These are phyloP conservation scores for Cottus gobio DNA, from an alignment of 2,113 vertebrate genomes.

Conservation along the genomic window DNA sequence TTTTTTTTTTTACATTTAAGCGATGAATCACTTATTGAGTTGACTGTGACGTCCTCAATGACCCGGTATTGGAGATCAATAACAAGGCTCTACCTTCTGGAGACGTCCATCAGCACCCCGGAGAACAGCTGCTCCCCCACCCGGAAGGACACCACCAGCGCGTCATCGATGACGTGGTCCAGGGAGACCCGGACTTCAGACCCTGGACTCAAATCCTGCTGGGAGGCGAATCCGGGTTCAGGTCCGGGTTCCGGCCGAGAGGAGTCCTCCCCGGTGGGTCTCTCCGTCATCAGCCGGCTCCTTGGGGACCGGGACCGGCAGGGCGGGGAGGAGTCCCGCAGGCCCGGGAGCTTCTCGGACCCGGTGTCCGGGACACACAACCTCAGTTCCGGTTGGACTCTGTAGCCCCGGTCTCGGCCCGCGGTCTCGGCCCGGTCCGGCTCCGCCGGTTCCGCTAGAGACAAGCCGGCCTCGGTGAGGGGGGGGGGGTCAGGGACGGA, in stretches of 20 bases:
- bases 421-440: slow-evolving; percentile 52
- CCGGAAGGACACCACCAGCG: slow-evolving; percentile 96
- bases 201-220: slow-evolving; percentile 86
- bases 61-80: no score
- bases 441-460: slow-evolving; percentile 73
- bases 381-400: slow-evolving; percentile 34
- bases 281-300: slow-evolving; percentile 14
- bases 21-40: no score
- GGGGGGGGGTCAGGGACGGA: slow-evolving; percentile 71
- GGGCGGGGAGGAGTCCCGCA: neutral
- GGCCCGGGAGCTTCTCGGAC: slow-evolving; percentile 12
- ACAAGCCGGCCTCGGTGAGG: slow-evolving; percentile 71
- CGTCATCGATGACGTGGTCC: slow-evolving; percentile 98
- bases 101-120: slow-evolving; percentile 97
- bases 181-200: slow-evolving; percentile 94
- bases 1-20: no score
- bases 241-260: neutral
- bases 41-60: no score
- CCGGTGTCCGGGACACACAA: neutral
- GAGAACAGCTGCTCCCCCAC: slow-evolving; percentile 95
- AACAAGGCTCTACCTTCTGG: no score
- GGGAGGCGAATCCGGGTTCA: slow-evolving; percentile 24
- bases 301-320: slow-evolving; percentile 36
- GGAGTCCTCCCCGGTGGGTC: neutral
- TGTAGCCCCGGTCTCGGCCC: slow-evolving; percentile 50